Percentiles rank a stretch among this genome's conserved stretches.
Evolutionary conservation across 2,113 vertebrate species (phyloP).

Genomic region (Halichoeres trimaculatus): DNA sequence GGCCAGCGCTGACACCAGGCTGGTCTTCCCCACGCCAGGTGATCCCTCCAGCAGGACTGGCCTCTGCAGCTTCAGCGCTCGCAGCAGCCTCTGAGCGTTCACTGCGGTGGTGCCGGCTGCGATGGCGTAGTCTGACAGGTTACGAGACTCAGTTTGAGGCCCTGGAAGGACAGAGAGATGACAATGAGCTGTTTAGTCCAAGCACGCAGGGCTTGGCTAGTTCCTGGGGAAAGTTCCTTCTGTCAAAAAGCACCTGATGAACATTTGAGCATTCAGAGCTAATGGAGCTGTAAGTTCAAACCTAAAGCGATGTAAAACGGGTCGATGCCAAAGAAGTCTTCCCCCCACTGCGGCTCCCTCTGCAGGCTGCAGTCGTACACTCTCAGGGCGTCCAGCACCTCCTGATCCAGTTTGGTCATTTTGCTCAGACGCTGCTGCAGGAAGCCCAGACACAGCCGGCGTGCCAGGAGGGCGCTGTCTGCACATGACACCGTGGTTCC

Average conservation of each 20-base stretch:
- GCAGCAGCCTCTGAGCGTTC: constrained; percentile 92
- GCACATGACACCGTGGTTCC: constrained; percentile 88
- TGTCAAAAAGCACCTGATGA: too few relatives aligned
- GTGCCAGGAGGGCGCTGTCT: constrained; percentile 81
- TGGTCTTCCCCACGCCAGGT: constrained; percentile 97
- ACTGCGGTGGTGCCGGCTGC: constrained; percentile 93
- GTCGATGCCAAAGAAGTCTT: constrained; percentile 90
- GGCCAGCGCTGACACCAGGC: constrained; percentile 92
- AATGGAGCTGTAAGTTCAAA: constrained; percentile 33
- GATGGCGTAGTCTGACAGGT: constrained; percentile 88
- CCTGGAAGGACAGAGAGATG: constrained; percentile 72
- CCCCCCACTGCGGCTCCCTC: constrained; percentile 86
- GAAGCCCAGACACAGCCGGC: constrained; percentile 88
- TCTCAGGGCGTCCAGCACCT: constrained; percentile 85
- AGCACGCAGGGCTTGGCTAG: too few relatives aligned
- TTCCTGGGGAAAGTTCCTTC: too few relatives aligned
- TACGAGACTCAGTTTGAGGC: constrained; percentile 79
- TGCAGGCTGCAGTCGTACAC: constrained; percentile 87
- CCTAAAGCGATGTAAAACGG: constrained; percentile 95
- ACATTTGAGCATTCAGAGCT: too few relatives aligned
- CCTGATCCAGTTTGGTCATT: constrained; percentile 83
- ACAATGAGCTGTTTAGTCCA: neutral
- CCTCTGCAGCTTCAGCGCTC: constrained; percentile 92
- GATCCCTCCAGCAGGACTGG: constrained; percentile 96
- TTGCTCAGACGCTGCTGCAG: constrained; percentile 84